phyloP scores from a whole-genome alignment of 37 sponge, comb jelly and placozoan genomes.

The Haliclona indistincta region DNA sequence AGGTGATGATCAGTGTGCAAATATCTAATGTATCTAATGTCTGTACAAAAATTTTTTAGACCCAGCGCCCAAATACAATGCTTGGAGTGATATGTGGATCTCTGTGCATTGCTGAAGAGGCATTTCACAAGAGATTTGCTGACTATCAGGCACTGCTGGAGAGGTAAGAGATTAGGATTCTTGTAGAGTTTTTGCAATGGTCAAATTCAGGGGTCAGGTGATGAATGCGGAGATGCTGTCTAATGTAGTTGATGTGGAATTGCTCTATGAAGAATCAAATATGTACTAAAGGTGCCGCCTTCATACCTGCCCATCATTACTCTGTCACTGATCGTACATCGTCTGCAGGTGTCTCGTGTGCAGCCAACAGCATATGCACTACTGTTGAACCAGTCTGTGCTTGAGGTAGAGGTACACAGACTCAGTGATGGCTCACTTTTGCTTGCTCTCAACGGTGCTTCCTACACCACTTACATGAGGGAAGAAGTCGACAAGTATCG shows the following conservation, averaged over 20 bases:
- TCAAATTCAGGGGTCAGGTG: constrained; percentile 78
- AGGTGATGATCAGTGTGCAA: background rate
- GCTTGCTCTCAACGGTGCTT: constrained; percentile 75
- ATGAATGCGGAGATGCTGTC: constrained; percentile 89
- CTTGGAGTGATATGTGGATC: constrained; percentile 88
- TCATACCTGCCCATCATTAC: background rate
- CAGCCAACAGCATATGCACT: constrained; percentile 58
- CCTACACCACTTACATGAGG: constrained; percentile 89
- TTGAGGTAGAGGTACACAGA: constrained; percentile 81
- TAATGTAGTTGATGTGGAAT: constrained; percentile 88
- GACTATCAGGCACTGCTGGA: constrained; percentile 87
- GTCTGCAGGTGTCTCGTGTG: constrained; percentile 46
- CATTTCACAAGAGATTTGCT: constrained; percentile 88
- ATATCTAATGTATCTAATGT: background rate
- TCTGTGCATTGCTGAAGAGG: constrained; percentile 85
- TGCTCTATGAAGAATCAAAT: constrained; percentile 84
- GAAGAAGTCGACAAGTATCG: constrained; percentile 86
- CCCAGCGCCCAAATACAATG: constrained; percentile 76
- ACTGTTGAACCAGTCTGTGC: constrained; percentile 75
- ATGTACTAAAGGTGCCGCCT: constrained; percentile 48
- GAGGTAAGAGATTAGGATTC: constrained; percentile 41
- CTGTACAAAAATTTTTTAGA: constrained; percentile 6
- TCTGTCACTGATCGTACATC: background rate
- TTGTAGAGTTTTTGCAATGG: background rate
- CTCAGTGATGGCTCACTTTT: constrained; percentile 89